phyloP scores from a whole-genome alignment of 1,140 invertebrate species.

The Hetaerina americana region DNA sequence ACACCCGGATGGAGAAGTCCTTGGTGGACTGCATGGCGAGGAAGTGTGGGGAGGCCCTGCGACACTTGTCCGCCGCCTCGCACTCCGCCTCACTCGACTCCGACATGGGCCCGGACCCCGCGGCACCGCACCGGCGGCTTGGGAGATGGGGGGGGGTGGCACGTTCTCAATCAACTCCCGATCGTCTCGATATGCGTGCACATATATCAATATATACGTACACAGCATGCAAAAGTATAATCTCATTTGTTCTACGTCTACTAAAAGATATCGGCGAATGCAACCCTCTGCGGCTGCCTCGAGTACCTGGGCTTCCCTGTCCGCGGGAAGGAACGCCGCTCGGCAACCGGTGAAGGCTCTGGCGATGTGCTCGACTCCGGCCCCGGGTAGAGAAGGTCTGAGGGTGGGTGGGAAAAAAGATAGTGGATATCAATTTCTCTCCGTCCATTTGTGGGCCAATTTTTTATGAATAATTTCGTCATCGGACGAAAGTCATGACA shows the following conservation, averaged over 20 bases:
- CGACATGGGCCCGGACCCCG: neutral
- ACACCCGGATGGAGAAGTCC: neutral
- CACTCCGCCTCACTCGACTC: neutral
- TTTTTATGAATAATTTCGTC: too few relatives aligned
- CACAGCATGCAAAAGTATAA: too few relatives aligned
- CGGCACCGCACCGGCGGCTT: neutral
- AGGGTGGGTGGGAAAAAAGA: too few relatives aligned
- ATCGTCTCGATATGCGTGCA: neutral
- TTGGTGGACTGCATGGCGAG: neutral
- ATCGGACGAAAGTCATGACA: too few relatives aligned
- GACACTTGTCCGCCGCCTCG: neutral
- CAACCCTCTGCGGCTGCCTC: neutral
- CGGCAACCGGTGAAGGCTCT: neutral
- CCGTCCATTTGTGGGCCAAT: too few relatives aligned
- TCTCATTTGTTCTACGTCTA: neutral
- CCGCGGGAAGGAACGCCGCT: neutral
- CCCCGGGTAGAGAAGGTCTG: constrained; percentile 2
- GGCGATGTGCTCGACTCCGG: neutral
- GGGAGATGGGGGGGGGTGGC: neutral
- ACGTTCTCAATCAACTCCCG: neutral
- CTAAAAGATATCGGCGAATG: neutral
- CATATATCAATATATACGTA: too few relatives aligned
- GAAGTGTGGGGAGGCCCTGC: neutral
- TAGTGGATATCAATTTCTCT: too few relatives aligned
- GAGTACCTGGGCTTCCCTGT: neutral